Base-by-base conservation (phyloP, 2,113 vertebrate species). In the Aptenodytes forsteri region DNA sequence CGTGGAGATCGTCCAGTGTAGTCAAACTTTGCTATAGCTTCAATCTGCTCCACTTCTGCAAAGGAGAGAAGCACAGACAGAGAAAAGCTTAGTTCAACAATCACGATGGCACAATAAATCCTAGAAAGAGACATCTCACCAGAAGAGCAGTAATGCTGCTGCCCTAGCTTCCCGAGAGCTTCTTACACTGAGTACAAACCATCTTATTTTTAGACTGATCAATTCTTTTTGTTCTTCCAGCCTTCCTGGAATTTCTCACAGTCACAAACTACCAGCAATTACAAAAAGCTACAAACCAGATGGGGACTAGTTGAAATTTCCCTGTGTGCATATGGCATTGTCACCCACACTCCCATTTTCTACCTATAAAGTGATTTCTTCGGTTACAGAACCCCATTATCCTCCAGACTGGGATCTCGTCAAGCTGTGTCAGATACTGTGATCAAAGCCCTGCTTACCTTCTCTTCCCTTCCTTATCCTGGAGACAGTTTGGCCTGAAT, bases 1-100 rank as follows among this genome's bases (percentile, higher is more conserved):
- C 99, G 98, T 1, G 99, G 99, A 50, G 98, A 99, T 7, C 99
- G 99, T 3, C 99, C 99, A 44, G 98, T 92, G 8, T 99, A 99
- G 98, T 99, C 99, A 92, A 99, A 99, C 98, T 99, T 99, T n/a
- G 99, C 99, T 9, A 99, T 99, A 92, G 99, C 99, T 96, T 99
- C 99, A 2, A 99, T 99, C 98, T 99, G 99, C 96, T 99, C 99
- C 86, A 99, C 98, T 97, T 99, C 99, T 99, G 97, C 58, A 98
- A 87, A 76, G 87, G 86, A 52, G 42, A 81, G n/a, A 61, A 80
- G 76, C 95, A 47, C 30, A 93, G 71, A 7, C 0, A 91, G 77
- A 85, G 56, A 27, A 50, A 70, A 58, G 7, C 34, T 80, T 8
- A 50, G 75, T 7, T 30, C 66, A 71, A 42, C 54, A 36, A 10